These are phyloP conservation scores for Suncus etruscus DNA, from an alignment of 2,113 vertebrate species.

Conservation along the genomic window DNA sequence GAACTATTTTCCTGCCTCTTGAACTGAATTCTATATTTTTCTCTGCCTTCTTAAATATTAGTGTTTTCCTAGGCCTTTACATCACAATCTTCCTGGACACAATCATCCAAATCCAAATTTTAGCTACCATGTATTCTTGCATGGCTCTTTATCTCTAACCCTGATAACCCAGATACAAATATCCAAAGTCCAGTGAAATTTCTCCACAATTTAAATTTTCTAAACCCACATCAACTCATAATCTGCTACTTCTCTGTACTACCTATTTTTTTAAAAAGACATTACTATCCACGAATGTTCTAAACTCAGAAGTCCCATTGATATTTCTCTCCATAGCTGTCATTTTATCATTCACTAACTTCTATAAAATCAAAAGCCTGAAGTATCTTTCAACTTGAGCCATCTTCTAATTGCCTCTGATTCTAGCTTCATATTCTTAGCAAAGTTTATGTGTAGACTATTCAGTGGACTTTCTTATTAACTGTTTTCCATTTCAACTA, in stretches of 20 bases:
- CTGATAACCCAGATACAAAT: conserved; percentile 30
- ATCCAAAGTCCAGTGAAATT: background rate
- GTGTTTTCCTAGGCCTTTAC: background rate
- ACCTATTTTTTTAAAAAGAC: conserved; percentile 6
- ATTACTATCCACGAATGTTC: background rate
- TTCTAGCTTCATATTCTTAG: conserved; percentile 11
- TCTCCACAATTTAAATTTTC: background rate
- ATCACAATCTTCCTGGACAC: background rate
- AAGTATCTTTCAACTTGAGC: background rate
- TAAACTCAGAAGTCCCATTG: conserved; percentile 29
- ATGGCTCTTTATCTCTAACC: background rate
- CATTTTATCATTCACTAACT: background rate
- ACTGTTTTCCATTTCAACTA: conserved; percentile 3
- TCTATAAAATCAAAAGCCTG: background rate
- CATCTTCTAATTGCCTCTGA: background rate
- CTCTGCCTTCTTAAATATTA: conserved; percentile 38
- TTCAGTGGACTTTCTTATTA: background rate
- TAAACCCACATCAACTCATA: background rate
- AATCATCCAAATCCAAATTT: conserved; percentile 18
- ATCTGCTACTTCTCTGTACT: conserved; percentile 8
- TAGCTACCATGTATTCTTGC: background rate
- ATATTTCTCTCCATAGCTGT: background rate
- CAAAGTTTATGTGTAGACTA: background rate
- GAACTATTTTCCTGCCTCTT: conserved; percentile 30
- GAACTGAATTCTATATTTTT: conserved; percentile 16